Base-by-base conservation (phyloP, 2,888 invertebrate genomes). In the Trissoscelio sp. region DNA sequence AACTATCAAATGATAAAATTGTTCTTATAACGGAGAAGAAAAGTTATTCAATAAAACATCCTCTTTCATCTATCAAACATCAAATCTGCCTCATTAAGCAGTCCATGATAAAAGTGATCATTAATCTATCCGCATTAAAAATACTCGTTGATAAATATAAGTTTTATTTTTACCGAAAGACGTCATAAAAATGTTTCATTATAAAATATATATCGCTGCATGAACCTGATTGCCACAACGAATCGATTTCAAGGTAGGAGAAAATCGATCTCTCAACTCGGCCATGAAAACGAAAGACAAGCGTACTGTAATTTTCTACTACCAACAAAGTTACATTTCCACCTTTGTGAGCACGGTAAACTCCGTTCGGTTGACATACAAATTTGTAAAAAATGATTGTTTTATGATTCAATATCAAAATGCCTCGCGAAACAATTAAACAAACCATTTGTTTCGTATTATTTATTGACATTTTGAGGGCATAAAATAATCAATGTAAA, bases 251-350 rank as follows among this genome's bases (percentile, higher is more conserved):
- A 48, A 48, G 48, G 51, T 28, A 48, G 9, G 37, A 22, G 46
- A 72, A 79, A 72, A 72, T 78, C 64, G 78, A 78, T 78, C 46
- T 31, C 48, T 37, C 37, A 55, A 64, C 78, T 70, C 70, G 37
- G 46, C 64, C 64, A 57, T 70, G 78, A 78, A 78, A 74, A 70
- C 55, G 37, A 64, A 78, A 78, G 66, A 66, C 34, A 48, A 66
- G 51, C 51, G 22, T 37, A 14, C 66, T 16, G 51, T 74, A 58
- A 66, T 66, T 74, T 66, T 44, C 58, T 66, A 28, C 57, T 66
- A 16, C 28, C 37, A 55, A 18, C 58, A 74, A 74, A 57, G 46
- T 73, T 22, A 53, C 7, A 51, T 64, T 66, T 74, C 55, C 12
- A 18, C 24, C 46, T 66, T 44, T 51, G 9, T 20, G 62, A 73